Evolutionary conservation across 2,113 vertebrate species (phyloP).

Genomic region (Pelusios castaneus): DNA sequence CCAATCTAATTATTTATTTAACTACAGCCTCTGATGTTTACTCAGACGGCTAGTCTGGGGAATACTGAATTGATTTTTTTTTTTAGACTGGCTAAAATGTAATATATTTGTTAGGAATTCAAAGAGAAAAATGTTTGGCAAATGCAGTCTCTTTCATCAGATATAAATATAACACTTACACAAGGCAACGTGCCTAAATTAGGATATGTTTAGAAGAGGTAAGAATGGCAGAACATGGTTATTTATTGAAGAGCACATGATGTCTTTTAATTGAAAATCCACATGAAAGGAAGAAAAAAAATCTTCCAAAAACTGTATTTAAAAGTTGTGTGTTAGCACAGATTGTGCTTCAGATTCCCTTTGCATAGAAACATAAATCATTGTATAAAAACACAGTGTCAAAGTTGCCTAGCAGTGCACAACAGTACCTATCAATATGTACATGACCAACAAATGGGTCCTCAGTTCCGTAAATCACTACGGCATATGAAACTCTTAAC

Average conservation of each 20-base stretch:
- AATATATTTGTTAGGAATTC: constrained; percentile 62
- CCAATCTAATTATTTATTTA: constrained; percentile 52
- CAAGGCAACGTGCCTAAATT: constrained; percentile 60
- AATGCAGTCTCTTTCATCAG: constrained; percentile 31
- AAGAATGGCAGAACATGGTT: background rate
- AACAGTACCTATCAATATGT: rapidly evolving
- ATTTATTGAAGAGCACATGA: background rate
- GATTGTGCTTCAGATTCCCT: background rate
- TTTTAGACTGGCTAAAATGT: constrained; percentile 24
- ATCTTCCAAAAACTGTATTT: background rate
- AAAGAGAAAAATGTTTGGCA: constrained; percentile 47
- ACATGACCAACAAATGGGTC: background rate
- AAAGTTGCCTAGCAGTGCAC: background rate
- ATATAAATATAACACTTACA: constrained; percentile 49
- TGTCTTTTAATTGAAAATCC: background rate
- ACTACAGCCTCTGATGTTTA: constrained; percentile 34
- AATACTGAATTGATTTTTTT: background rate
- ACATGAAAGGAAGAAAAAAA: background rate
- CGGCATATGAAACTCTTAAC: background rate
- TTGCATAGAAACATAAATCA: background rate
- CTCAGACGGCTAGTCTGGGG: constrained; percentile 49
- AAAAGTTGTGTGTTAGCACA: background rate
- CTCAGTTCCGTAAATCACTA: background rate
- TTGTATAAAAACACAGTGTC: rapidly evolving
- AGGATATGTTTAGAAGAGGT: constrained; percentile 45